A percentile compares a stretch with the other conserved stretches of the same genome.
Conservation (phyloP, 2,888 invertebrate species). For the Aspidiotus destructor region DNA sequence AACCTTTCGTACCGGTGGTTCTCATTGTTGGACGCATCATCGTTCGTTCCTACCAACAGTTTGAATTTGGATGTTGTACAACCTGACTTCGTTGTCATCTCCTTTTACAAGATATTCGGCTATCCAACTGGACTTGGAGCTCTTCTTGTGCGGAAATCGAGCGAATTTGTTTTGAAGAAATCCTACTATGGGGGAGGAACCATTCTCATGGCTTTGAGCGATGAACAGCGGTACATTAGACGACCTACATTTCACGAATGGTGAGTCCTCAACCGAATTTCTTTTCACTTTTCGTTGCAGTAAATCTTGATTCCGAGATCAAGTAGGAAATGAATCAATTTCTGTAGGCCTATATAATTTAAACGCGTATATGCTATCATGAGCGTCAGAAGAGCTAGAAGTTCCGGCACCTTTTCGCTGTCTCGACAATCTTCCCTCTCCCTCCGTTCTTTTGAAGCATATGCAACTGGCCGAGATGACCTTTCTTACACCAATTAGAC, state of each 20-base stretch:
- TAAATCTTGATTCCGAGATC: too few relatives aligned
- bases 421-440: too few relatives aligned
- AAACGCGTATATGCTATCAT: too few relatives aligned
- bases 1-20: slow-evolving; percentile 48
- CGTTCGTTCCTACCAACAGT: slow-evolving; percentile 63
- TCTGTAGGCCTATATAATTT: too few relatives aligned
- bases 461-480: too few relatives aligned
- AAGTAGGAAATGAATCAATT: too few relatives aligned
- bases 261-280: slow-evolving; percentile 44
- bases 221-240: slow-evolving; percentile 60
- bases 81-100: slow-evolving; percentile 83
- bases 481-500: too few relatives aligned
- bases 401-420: too few relatives aligned
- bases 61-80: slow-evolving; percentile 60
- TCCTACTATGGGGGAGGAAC: slow-evolving; percentile 90
- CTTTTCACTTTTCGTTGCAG: too few relatives aligned
- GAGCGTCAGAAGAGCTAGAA: too few relatives aligned
- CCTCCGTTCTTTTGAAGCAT: too few relatives aligned
- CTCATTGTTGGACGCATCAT: slow-evolving; percentile 77
- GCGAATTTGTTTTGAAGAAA: slow-evolving; percentile 53
- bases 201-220: slow-evolving; percentile 70
- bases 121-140: slow-evolving; percentile 94
- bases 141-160: slow-evolving; percentile 65
- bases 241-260: slow-evolving; percentile 58
- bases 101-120: slow-evolving; percentile 95